phyloP scores from a whole-genome alignment of 2,888 invertebrate species.

The Drosophila colorata region DNA sequence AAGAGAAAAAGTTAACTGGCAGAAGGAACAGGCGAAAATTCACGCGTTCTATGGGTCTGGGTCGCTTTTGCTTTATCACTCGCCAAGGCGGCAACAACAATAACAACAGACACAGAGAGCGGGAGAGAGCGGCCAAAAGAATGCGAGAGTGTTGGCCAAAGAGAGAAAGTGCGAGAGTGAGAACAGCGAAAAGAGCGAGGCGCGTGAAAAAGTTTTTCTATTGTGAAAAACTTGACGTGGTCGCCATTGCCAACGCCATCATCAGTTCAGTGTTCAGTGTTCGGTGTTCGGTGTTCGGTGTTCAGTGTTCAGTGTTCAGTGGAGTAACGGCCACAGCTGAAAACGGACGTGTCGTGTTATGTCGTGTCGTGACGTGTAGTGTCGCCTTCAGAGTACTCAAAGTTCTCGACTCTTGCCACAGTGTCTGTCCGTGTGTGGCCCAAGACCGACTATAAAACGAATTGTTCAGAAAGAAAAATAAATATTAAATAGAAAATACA shows the following conservation, averaged over 20 bases:
- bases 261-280: constrained; percentile 31
- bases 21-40: constrained; percentile 54
- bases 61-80: constrained; percentile 50
- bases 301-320: constrained; percentile 66
- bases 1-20: constrained; percentile 23
- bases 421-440: constrained; percentile 15
- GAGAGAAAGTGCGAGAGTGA: constrained; percentile 5
- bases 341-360: constrained; percentile 78
- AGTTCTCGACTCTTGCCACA: no score
- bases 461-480: constrained; percentile 3
- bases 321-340: constrained; percentile 84
- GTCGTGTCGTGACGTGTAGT: constrained; percentile 67
- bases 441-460: constrained; percentile 21
- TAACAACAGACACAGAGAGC: constrained; percentile 11
- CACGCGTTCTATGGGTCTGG: constrained; percentile 48
- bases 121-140: constrained; percentile 8
- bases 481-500: neutral
- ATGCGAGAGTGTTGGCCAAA: constrained; percentile 7
- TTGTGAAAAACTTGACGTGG: constrained; percentile 60
- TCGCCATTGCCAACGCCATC: constrained; percentile 47
- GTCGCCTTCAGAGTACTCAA: constrained; percentile 25
- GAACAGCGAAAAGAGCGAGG: constrained; percentile 28
- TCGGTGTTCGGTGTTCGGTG: constrained; percentile 57
- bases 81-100: constrained; percentile 31
- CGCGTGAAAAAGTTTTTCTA: constrained; percentile 46